Base-by-base conservation (phyloP, 2,113 vertebrate species). In the Rhinopomastus cyanomelas region DNA sequence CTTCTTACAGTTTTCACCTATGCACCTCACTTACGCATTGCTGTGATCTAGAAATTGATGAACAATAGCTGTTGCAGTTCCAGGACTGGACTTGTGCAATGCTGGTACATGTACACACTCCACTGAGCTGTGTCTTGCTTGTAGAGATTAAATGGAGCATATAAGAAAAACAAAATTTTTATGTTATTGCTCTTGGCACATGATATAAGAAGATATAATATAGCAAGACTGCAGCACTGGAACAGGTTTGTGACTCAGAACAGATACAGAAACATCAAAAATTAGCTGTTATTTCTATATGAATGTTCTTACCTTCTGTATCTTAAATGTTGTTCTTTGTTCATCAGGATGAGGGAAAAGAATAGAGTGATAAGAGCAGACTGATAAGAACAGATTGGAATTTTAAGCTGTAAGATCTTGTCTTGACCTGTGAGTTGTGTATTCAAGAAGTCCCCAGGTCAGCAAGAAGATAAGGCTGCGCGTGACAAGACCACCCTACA, bases 91-190 rank as follows among this genome's bases (percentile, higher is more conserved):
- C 59, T 68, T 68, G 27, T 91, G 19, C 60, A 77, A 48, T 52
- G 34, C 46, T 78, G 68, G 68, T 75, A 1, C 32, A 52, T 44
- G 55, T 68, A 42, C 42, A 91, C 71, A 81, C 77, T 92, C 75
- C 88, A 90, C 3, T 90, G 86, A 93, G 18, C 83, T 32, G 87
- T 79, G 71, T 81, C 62, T 30, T 75, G 77, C 69, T 76, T 88
- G 92, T 72, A 86, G 65, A 88, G 76, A 68, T 91, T 88, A 95
- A 94, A 95, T 91, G 92, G 71, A 91, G 85, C 86, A 37, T 94
- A 69, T 27, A 90, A 73, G 76, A 88, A 95, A 95, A 95, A 91
- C 77, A 94, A 95, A 93, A 73, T 39, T 4, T 94, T 94, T 95
- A 68, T 30, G 73, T 79, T 75, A 95, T 79, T 88, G 62, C 30